Conservation (phyloP, 2,113 vertebrate species). For the Macaca mulatta region DNA sequence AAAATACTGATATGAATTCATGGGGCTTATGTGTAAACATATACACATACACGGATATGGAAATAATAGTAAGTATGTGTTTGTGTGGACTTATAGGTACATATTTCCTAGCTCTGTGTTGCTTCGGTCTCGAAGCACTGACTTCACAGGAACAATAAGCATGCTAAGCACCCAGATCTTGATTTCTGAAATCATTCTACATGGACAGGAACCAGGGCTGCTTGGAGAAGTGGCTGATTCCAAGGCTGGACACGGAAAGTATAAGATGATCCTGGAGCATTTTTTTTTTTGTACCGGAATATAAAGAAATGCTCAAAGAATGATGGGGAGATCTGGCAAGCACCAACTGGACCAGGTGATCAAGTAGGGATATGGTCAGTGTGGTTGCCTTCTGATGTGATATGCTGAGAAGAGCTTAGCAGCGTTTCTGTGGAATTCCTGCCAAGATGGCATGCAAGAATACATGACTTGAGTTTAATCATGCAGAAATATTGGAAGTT, state of each 20-base stretch:
- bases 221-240: neutral
- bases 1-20: neutral
- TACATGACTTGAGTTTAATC: neutral
- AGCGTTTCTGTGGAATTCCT: neutral
- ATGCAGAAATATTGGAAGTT: neutral
- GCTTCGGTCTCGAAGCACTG: neutral
- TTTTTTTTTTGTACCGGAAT: neutral
- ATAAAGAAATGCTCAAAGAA: neutral
- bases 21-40: neutral
- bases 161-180: neutral
- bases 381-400: neutral
- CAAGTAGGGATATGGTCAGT: accelerated
- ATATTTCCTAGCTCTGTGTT: neutral
- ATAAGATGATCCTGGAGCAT: neutral
- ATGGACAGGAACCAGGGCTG: neutral
- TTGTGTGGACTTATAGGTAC: neutral
- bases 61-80: neutral
- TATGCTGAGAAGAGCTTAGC: neutral
- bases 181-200: neutral
- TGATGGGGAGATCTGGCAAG: neutral
- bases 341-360: neutral
- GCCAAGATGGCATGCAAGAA: neutral
- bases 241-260: neutral
- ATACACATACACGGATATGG: neutral
- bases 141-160: neutral